Evolutionary conservation across 2,797 vertebrate genomes (phyloP), one percentile per base, ranked within the genome.

Genomic region (Eleutherodactylus coqui): DNA sequence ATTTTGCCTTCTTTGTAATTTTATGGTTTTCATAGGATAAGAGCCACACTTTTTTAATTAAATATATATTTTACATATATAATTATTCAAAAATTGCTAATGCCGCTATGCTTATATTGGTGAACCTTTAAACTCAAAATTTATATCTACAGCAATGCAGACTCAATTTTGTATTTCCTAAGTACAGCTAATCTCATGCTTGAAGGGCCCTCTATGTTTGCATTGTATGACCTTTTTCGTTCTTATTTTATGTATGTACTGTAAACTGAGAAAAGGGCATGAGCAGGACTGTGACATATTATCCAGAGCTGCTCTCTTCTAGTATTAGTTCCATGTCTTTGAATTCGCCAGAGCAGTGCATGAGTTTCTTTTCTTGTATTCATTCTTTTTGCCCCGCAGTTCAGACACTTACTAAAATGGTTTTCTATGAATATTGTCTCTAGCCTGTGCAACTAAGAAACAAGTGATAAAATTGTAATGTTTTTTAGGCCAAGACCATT

Each of bases 181-280:
- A 70, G 36, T n/a, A 41, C 21, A 41, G 32, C 11, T 41, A 43
- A n/a, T 72, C 21, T 43, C 9, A 11, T 70, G 3, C 69, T 72
- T 72, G 21, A 43, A 72, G 43, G 38, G 69, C 8, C 69, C 41
- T n/a, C 21, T 21, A 41, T 72, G 34, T n/a, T 72, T 72, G 38
- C 38, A 72, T 43, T 24, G 21, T n/a, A n/a, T 72, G 69, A 43
- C 69, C 69, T 72, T 72, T 72, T 72, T 41, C 4, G 6, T 14
- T n/a, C 38, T n/a, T 72, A 4, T 36, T 69, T 69, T 69, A 7
- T 3, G 36, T 21, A 69, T 38, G 17, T 43, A 38, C n/a, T 70
- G 36, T 70, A 70, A 41, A 70, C 69, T n/a, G 21, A 72, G 24
- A n/a, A 72, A 72, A 72, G 38, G 64, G 34, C 64, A 69, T 21